A percentile compares a stretch with the other conserved stretches of the same genome.
Conservation (phyloP, 2,888 invertebrate genomes). For the Aproaerema taeniolella region DNA sequence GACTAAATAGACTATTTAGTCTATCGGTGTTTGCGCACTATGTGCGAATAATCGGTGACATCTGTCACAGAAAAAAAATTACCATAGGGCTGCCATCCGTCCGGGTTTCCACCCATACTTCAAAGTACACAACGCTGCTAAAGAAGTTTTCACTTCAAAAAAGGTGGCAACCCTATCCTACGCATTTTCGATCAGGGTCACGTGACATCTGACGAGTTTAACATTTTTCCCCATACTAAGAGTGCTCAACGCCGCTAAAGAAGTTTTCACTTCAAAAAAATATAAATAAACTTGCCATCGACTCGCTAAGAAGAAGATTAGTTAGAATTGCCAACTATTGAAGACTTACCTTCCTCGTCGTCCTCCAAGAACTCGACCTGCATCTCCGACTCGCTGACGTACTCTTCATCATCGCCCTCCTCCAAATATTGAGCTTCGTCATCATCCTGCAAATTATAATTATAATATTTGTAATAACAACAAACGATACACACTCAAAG, state of each 20-base stretch:
- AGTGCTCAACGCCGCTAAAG: background rate
- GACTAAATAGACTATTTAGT: too few species aligned
- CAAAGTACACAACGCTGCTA: too few species aligned
- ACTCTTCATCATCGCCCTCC: background rate
- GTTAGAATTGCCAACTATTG: too few species aligned
- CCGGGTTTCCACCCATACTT: too few species aligned
- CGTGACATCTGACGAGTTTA: background rate
- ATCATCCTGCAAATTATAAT: background rate
- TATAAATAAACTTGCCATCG: too few species aligned
- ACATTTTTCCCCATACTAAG: background rate
- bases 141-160: too few species aligned
- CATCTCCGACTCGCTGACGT: background rate
- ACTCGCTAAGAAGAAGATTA: too few species aligned
- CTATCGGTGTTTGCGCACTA: too few species aligned
- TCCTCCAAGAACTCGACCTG: constrained; percentile 1
- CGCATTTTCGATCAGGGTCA: background rate
- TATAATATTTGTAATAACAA: background rate
- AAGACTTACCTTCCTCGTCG: background rate
- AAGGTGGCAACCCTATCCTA: background rate
- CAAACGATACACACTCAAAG: background rate
- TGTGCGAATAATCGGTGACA: too few species aligned
- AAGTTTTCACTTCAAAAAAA: too few species aligned
- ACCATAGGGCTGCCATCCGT: too few species aligned
- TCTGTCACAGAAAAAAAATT: too few species aligned
- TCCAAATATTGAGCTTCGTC: background rate